A percentile compares a stretch with the other conserved stretches of the same genome.
phyloP scores from a whole-genome alignment of 1,140 invertebrate species.

The Homalodisca vitripennis region DNA sequence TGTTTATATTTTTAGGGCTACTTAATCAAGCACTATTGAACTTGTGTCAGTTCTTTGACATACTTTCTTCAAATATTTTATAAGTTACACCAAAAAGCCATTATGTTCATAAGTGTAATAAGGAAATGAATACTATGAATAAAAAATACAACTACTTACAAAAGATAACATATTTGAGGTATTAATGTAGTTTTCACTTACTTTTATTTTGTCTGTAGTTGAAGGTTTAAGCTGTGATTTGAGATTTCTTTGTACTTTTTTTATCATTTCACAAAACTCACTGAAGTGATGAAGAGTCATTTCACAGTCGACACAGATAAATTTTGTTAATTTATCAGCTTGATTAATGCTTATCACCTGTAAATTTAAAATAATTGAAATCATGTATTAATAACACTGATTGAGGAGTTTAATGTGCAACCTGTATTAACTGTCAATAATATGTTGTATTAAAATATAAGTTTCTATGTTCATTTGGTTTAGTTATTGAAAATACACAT shows the following conservation, averaged over 20 bases:
- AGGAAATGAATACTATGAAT: too few species aligned
- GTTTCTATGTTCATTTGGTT: background rate
- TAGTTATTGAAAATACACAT: background rate
- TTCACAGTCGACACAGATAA: constrained; percentile 38
- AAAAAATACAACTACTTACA: too few species aligned
- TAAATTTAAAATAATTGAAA: constrained; percentile 13
- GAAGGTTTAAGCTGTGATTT: background rate
- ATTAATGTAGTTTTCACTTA: too few species aligned
- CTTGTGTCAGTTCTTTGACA: too few species aligned
- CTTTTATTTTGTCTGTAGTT: background rate
- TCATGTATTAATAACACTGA: background rate
- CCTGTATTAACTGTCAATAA: background rate
- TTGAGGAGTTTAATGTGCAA: background rate
- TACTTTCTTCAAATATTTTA: too few species aligned
- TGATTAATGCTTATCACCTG: constrained; percentile 34
- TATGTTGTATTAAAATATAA: background rate
- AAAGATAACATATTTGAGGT: too few species aligned
- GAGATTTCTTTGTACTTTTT: constrained; percentile 32
- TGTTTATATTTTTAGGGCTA: too few species aligned
- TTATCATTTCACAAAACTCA: constrained; percentile 38
- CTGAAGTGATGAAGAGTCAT: constrained; percentile 34
- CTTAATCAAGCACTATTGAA: too few species aligned
- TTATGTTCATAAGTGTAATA: too few species aligned
- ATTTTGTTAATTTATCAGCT: constrained; percentile 36
- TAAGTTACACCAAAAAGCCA: too few species aligned